Evolutionary conservation across 2,888 invertebrate genomes (phyloP), one percentile per base, ranked within the genome.

Genomic region (Hetaerina titia): DNA sequence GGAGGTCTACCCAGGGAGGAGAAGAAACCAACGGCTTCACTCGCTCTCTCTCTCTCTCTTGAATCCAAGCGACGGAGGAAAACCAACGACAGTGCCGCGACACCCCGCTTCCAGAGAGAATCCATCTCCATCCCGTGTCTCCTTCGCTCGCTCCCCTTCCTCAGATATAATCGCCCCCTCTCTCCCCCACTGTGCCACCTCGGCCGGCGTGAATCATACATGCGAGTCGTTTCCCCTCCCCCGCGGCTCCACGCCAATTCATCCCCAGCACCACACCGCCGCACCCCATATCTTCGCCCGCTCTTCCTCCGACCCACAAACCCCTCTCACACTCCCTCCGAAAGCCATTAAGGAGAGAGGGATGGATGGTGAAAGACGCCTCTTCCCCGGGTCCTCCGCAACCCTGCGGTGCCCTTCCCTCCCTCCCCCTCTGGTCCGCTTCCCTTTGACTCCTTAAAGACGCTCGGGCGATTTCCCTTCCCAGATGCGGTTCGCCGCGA

Each of bases 181-280:
- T 45, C 45, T 58, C n/a, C 89, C 58, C 25, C 22, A 56, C 45
- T n/a, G 45, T 4, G 19, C 56, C 45, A 57, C 57, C 57, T 89
- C 13, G 81, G n/a, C 57, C 13, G 81, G n/a, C 57, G n/a, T 89
- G 88, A 88, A 57, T 89, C 58, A 89, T 89, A 57, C 89, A 58
- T 45, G 88, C 8, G 58, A 17, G 22, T 8, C 22, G 57, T 22
- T 89, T 45, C 57, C 8, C 7, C 56, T 89, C 57, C 57, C 89
- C 57, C n/a, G 8, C 19, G 17, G 6, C 45, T 58, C 13, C 7
- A 7, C 69, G 69, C n/a, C 69, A 9, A 22, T 81, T 31, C 81
- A 31, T 31, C 31, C 81, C 81, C 31, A 22, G 25, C n/a, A 22
- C 19, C 69, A 19, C 69, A n/a, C 22, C 69, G 22, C 69, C 69